Evolutionary conservation across 2,113 vertebrate species (phyloP).

Genomic region (Capreolus pygargus): DNA sequence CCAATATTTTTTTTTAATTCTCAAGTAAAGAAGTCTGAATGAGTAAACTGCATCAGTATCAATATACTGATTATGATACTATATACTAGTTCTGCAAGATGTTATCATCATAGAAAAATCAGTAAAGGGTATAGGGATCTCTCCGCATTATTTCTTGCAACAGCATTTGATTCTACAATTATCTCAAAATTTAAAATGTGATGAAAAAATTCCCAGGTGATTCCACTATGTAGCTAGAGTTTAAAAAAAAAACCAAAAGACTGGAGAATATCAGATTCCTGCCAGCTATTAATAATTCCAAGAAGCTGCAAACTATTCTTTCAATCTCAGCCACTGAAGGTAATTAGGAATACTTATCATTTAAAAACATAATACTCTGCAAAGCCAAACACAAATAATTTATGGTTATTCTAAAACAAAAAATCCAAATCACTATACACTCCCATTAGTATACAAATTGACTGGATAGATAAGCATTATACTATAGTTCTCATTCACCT

Average conservation of each 20-base stretch:
- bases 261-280: constrained; percentile 8
- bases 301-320: not conserved
- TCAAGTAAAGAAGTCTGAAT: not conserved
- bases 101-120: not conserved
- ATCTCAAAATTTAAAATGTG: not conserved
- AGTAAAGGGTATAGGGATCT: not conserved
- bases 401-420: not conserved
- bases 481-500: not conserved
- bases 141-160: not conserved
- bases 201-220: not conserved
- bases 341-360: not conserved
- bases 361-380: not conserved
- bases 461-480: not conserved
- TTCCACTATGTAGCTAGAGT: not conserved
- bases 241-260: not conserved
- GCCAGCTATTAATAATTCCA: not conserved
- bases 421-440: not conserved
- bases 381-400: constrained; percentile 31
- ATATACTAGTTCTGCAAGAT: not conserved
- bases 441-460: not conserved
- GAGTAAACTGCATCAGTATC: not conserved
- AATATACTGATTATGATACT: not conserved
- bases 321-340: not conserved
- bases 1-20: not conserved
- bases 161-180: not conserved